Percentiles rank a stretch among this genome's conserved stretches.
These are phyloP conservation scores for Thymelicus lineola DNA, from an alignment of 2,888 invertebrate genomes.

Conservation along the genomic window DNA sequence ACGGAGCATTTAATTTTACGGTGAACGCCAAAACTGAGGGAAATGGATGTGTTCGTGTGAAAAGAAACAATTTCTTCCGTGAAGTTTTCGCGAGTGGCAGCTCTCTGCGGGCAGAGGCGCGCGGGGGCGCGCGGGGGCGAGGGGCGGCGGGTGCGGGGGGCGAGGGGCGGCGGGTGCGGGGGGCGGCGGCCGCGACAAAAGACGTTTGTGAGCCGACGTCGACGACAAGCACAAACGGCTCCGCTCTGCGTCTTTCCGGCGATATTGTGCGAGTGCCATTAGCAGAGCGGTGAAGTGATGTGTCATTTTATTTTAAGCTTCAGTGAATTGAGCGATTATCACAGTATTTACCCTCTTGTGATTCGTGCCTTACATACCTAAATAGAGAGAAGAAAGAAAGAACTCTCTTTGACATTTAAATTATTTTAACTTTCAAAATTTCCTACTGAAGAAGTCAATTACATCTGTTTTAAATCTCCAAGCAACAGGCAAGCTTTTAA, in stretches of 20 bases:
- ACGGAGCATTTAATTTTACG: slow-evolving; percentile 33
- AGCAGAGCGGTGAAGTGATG: slow-evolving; percentile 1
- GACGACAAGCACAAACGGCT: slow-evolving; percentile 7
- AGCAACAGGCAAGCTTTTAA: too few relatives aligned
- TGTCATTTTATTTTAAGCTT: background rate
- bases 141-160: too few relatives aligned
- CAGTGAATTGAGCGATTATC: too few relatives aligned
- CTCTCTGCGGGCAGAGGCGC: background rate
- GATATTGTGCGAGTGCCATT: slow-evolving; percentile 21
- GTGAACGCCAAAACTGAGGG: slow-evolving; percentile 21
- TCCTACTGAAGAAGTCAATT: too few relatives aligned
- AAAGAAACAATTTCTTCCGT: slow-evolving; percentile 29
- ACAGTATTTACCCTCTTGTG: too few relatives aligned
- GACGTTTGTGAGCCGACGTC: slow-evolving; percentile 7
- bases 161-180: too few relatives aligned
- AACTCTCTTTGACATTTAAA: too few relatives aligned
- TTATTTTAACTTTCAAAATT: too few relatives aligned
- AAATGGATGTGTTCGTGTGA: slow-evolving; percentile 25
- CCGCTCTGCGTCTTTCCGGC: slow-evolving; percentile 12
- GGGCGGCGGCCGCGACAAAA: slow-evolving; percentile 9
- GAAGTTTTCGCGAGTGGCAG: slow-evolving; percentile 17
- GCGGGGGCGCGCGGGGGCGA: too few relatives aligned
- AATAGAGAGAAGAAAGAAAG: too few relatives aligned
- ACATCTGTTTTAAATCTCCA: too few relatives aligned
- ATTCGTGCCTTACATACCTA: too few relatives aligned